A percentile compares a stretch with the other conserved stretches of the same genome.
Evolutionary conservation across 2,797 vertebrate species (phyloP).

Genomic region (Pangasius macronema): DNA sequence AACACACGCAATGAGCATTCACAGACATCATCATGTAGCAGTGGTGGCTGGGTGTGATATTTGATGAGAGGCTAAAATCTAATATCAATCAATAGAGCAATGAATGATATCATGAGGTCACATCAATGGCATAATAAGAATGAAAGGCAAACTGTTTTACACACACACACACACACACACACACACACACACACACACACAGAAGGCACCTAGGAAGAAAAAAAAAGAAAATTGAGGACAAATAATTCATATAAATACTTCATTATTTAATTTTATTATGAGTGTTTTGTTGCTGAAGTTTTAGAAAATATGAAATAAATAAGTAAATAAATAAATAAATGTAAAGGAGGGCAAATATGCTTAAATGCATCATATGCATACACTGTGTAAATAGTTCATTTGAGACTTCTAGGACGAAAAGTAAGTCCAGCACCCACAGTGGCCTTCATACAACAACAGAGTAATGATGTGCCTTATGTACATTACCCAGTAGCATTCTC

Average conservation of each 20-base stretch:
- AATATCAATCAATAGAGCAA: background rate
- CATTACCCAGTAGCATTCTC: background rate
- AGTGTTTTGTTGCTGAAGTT: background rate
- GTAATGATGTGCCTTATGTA: background rate
- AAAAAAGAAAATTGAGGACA: background rate
- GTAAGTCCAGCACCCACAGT: background rate
- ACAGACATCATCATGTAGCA: background rate
- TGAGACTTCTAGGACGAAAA: background rate
- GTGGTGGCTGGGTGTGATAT: background rate
- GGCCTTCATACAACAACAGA: background rate
- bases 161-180: background rate
- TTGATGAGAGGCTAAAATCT: background rate
- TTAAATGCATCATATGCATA: background rate
- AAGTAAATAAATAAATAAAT: background rate
- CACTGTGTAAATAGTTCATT: background rate
- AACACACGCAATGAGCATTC: background rate
- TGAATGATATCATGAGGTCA: background rate
- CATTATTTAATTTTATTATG: background rate
- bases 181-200: background rate
- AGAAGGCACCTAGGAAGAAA: background rate
- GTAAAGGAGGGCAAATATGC: background rate
- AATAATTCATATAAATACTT: background rate
- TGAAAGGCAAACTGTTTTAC: background rate
- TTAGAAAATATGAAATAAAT: background rate
- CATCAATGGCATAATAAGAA: background rate